These are phyloP conservation scores for Halyomorpha halys DNA, from an alignment of 1,140 invertebrate genomes.

Conservation along the genomic window DNA sequence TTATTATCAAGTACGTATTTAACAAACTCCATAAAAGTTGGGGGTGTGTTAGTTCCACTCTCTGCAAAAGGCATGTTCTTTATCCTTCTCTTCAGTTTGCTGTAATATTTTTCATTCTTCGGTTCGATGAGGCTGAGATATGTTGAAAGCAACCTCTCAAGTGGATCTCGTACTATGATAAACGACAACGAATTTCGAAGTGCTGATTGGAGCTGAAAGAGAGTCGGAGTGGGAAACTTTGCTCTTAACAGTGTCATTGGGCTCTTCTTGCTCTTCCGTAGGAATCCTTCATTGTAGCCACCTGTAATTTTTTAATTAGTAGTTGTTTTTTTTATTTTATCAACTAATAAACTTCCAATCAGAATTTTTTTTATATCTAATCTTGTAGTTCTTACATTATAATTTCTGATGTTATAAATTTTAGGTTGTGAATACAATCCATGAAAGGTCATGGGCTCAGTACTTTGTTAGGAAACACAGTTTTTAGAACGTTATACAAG, in stretches of 20 bases:
- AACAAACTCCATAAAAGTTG: conserved; percentile 66
- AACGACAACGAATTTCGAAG: conserved; percentile 60
- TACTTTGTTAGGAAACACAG: too few species aligned
- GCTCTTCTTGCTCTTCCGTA: conserved; percentile 31
- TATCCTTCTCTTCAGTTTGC: conserved; percentile 30
- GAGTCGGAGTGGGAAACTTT: conserved; percentile 61
- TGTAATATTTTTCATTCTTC: conserved; percentile 32
- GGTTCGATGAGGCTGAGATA: conserved; percentile 72
- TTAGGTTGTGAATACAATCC: too few species aligned
- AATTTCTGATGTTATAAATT: too few species aligned
- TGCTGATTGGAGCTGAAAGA: conserved; percentile 51
- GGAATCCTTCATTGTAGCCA: conserved; percentile 32
- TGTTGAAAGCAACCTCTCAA: conserved; percentile 80
- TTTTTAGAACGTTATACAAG: too few species aligned
- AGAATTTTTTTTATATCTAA: too few species aligned
- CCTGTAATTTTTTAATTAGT: too few species aligned
- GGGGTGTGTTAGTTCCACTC: conserved; percentile 31
- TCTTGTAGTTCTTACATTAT: too few species aligned
- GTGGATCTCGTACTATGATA: conserved; percentile 78
- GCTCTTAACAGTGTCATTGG: conserved; percentile 52
- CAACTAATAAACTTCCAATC: too few species aligned
- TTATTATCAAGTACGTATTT: conserved; percentile 56
- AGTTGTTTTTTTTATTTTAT: too few species aligned
- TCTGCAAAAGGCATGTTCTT: conserved; percentile 14
- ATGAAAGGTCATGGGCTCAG: too few species aligned